phyloP scores from a whole-genome alignment of 2,113 vertebrate genomes.

The Petaurus breviceps region DNA sequence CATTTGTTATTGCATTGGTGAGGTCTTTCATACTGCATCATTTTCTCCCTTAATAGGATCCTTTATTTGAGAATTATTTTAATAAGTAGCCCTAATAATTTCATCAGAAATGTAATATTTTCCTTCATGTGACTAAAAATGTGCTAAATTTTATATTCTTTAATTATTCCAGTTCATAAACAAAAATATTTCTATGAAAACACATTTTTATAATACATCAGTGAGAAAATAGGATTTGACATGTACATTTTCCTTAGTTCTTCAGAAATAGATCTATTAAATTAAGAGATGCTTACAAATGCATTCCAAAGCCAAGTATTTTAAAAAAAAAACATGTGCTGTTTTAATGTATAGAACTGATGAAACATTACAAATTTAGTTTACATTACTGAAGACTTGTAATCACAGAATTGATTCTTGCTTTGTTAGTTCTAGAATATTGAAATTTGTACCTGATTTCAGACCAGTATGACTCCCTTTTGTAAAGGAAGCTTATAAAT shows the following conservation, averaged over 20 bases:
- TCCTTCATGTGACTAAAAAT: background rate
- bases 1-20: background rate
- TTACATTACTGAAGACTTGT: background rate
- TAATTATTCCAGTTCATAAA: background rate
- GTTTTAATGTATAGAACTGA: constrained; percentile 6
- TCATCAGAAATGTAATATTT: constrained; percentile 9
- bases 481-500: background rate
- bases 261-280: constrained; percentile 5
- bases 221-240: background rate
- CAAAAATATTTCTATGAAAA: background rate
- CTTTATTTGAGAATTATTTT: constrained; percentile 18
- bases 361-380: background rate
- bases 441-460: background rate
- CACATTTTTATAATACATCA: background rate
- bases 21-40: background rate
- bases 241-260: background rate
- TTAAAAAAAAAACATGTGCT: constrained; percentile 12
- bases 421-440: constrained; percentile 41
- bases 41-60: background rate
- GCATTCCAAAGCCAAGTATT: background rate
- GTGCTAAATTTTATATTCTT: background rate
- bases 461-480: background rate
- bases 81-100: background rate
- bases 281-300: background rate
- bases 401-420: constrained; percentile 32